phyloP scores from a whole-genome alignment of 2,888 invertebrate species.

The Bruchidius siliquastri region DNA sequence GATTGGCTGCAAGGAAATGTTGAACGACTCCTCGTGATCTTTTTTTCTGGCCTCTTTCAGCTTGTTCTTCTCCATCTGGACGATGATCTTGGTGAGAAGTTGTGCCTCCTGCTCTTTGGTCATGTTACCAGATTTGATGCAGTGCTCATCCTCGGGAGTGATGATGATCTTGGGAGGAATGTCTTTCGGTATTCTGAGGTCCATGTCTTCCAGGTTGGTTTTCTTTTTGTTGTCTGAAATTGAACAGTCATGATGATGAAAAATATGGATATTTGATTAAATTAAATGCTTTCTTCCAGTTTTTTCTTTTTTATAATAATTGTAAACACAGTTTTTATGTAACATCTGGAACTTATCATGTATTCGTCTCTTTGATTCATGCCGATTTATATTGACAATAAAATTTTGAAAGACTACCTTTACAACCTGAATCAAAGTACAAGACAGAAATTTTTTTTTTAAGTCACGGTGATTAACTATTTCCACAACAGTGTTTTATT shows the following conservation, averaged over 20 bases:
- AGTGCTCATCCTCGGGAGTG: conserved; percentile 76
- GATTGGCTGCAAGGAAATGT: conserved; percentile 40
- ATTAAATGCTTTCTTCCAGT: no score
- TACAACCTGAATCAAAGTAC: no score
- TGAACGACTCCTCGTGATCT: conserved; percentile 57
- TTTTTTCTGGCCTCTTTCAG: conserved; percentile 70
- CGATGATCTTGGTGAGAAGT: conserved; percentile 70
- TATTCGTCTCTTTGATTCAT: no score
- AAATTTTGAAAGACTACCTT: no score
- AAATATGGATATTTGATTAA: no score
- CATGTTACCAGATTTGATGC: conserved; percentile 68
- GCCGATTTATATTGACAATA: no score
- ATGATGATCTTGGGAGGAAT: conserved; percentile 60
- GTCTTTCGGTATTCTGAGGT: conserved; percentile 24
- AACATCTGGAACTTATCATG: no score
- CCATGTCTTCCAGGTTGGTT: conserved; percentile 23
- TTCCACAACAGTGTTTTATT: no score
- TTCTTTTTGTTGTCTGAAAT: conserved; percentile 32
- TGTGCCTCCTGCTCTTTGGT: conserved; percentile 71
- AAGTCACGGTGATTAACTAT: no score
- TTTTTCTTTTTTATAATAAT: no score
- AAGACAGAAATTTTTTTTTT: no score
- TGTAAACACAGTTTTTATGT: no score
- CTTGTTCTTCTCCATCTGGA: conserved; percentile 72
- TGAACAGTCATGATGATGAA: conserved; percentile 1